phyloP scores from a whole-genome alignment of 1,140 invertebrate species.

The Calephelis virginiensis region DNA sequence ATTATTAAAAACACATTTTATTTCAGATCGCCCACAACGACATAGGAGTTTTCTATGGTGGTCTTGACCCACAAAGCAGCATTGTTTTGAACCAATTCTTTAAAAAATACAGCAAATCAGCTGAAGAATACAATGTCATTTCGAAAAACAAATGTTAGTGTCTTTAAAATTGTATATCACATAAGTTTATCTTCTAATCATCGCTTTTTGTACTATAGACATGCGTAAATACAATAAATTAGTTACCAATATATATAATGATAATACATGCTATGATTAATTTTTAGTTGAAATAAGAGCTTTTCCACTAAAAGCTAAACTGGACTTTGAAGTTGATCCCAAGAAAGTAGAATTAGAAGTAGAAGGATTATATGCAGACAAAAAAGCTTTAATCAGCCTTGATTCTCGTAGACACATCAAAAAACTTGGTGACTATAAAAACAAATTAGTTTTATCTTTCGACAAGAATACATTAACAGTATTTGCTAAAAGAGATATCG shows the following conservation, averaged over 20 bases:
- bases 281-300: slow-evolving; percentile 78
- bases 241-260: too few relatives aligned
- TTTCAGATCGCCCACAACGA: slow-evolving; percentile 72
- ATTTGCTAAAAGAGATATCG: slow-evolving; percentile 77
- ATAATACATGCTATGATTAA: background rate
- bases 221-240: too few relatives aligned
- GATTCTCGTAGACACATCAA: slow-evolving; percentile 77
- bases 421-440: slow-evolving; percentile 79
- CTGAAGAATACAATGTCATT: slow-evolving; percentile 55
- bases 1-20: slow-evolving; percentile 21
- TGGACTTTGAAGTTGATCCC: slow-evolving; percentile 75
- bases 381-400: slow-evolving; percentile 79
- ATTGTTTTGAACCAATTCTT: slow-evolving; percentile 74
- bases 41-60: slow-evolving; percentile 81
- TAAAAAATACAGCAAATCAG: slow-evolving; percentile 53
- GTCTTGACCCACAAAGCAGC: slow-evolving; percentile 77
- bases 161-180: too few relatives aligned
- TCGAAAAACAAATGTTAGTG: slow-evolving; percentile 68
- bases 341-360: slow-evolving; percentile 78
- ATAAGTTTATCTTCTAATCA: too few relatives aligned
- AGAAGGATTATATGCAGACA: slow-evolving; percentile 75
- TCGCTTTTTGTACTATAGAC: too few relatives aligned
- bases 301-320: slow-evolving; percentile 66
- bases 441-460: slow-evolving; percentile 78
- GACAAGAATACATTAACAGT: slow-evolving; percentile 80